Percentiles rank a stretch among this genome's conserved stretches.
These are phyloP conservation scores for Heliocidaris erythrogramma DNA, from an alignment of 35 echinoderm and acorn worm genomes.

Conservation along the genomic window DNA sequence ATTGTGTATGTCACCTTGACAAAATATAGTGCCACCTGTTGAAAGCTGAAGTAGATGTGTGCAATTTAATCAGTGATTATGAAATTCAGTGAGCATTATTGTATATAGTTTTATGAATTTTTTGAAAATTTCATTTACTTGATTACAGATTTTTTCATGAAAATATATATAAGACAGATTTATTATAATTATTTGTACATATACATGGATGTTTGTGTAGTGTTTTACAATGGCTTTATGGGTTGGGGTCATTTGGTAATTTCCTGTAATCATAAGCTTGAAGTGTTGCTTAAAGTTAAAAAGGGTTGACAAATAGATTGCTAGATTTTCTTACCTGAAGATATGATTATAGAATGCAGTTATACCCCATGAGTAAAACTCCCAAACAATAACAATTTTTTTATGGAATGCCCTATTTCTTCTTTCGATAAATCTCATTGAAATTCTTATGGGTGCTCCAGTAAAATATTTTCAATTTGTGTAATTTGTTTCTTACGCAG, in stretches of 20 bases:
- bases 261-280: too few species aligned
- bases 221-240: not conserved
- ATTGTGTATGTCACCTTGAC: not conserved
- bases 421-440: too few species aligned
- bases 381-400: too few species aligned
- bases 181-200: not conserved
- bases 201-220: not conserved
- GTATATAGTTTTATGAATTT: not conserved
- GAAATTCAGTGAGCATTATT: not conserved
- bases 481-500: too few species aligned
- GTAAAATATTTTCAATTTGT: too few species aligned
- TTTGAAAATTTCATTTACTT: not conserved
- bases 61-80: not conserved
- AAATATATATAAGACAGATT: not conserved
- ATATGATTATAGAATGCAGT: too few species aligned
- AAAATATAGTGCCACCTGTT: not conserved
- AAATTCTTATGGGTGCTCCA: too few species aligned
- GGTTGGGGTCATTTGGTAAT: not conserved
- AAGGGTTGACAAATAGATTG: too few species aligned
- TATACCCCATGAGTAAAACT: too few species aligned
- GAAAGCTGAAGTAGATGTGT: conserved; percentile 2
- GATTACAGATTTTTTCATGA: not conserved
- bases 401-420: too few species aligned
- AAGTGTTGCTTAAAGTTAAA: too few species aligned
- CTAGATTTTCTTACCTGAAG: too few species aligned